A percentile compares a stretch with the other conserved stretches of the same genome.
Conservation (phyloP, 1,140 invertebrate species). For the Leucophenga varia region DNA sequence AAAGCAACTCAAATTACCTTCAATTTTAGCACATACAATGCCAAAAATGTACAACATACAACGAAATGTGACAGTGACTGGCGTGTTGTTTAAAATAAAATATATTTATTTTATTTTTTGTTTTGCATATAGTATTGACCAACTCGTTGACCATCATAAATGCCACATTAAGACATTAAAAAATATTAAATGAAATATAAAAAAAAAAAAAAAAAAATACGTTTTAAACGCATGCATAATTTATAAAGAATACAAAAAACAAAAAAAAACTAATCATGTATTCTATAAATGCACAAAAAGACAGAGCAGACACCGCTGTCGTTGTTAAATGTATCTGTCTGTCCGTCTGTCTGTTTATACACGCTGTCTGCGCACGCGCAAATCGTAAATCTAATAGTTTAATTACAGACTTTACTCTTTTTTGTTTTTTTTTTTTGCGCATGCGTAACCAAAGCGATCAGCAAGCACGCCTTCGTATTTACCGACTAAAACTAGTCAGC, state of each 20-base stretch:
- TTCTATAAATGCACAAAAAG: constrained; percentile 23
- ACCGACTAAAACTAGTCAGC: too few relatives aligned
- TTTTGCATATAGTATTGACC: background rate
- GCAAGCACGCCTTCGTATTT: too few relatives aligned
- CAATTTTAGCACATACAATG: too few relatives aligned
- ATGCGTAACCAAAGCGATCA: constrained; percentile 29
- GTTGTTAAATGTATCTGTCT: too few relatives aligned
- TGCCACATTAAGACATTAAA: constrained; percentile 46
- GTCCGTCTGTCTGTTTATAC: too few relatives aligned
- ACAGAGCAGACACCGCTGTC: background rate
- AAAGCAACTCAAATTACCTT: too few relatives aligned
- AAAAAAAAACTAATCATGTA: constrained; percentile 9
- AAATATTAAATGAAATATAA: constrained; percentile 24
- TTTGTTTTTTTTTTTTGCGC: too few relatives aligned
- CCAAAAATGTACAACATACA: constrained; percentile 16
- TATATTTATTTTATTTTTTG: background rate
- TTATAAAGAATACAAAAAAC: constrained; percentile 13
- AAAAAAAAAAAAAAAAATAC: background rate
- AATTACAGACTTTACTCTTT: constrained; percentile 5
- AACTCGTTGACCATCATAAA: constrained; percentile 38
- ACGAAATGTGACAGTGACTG: too few relatives aligned
- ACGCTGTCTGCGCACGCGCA: constrained; percentile 15
- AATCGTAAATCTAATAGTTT: constrained; percentile 16
- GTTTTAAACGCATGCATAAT: constrained; percentile 12
- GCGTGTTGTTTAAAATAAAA: too few relatives aligned